Evolutionary conservation across 2,888 invertebrate genomes (phyloP), one percentile per base, ranked within the genome.

Genomic region (Phymatocera aterrima): DNA sequence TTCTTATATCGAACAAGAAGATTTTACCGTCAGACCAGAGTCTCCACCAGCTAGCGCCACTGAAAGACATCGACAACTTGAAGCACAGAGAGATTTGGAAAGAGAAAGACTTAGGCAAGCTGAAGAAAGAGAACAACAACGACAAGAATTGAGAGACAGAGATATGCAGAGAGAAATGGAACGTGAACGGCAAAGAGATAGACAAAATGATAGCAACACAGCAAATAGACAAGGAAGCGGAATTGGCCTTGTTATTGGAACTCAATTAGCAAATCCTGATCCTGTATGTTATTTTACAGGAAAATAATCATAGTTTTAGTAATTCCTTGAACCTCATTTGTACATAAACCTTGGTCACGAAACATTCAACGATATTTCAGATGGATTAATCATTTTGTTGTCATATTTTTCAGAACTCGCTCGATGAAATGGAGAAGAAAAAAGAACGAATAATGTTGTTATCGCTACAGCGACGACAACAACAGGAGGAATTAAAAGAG

Each of bases 361-460:
- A 28, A 15, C 1, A 46, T 68, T 10, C 12, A 57, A 43, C 21
- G 64, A 28, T 34, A 51, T 37, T 43, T 51, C 15, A 8, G 1
- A 43, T 28, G 6, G 34, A 6, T 57, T 12, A 34, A 3, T 43
- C 6, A 37, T 31, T 79, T 70, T 61, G 1, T 57, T 37, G 3
- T 81, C 79, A 84, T 83, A 5, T 21, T 78, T 86, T 87, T 37
- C 89, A 97, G 97, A 95, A 94, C 87, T 94, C 95, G 6, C 94
- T 96, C 78, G 96, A 97, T 84, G 97, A 98, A 91, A 97, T 98
- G 96, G 97, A 97, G 91, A 94, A 95, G 81, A 98, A 96, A 89
- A 98, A 98, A 89, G 97, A 98, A 90, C 95, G 95, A 84, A 96
- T 99, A 80, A 95, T 98, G 94, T 91, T 97, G 90, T 92, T 96